Percentiles rank a stretch among this genome's conserved stretches.
These are phyloP conservation scores for Glareola pratincola DNA, from an alignment of 2,113 vertebrate species.

Conservation along the genomic window DNA sequence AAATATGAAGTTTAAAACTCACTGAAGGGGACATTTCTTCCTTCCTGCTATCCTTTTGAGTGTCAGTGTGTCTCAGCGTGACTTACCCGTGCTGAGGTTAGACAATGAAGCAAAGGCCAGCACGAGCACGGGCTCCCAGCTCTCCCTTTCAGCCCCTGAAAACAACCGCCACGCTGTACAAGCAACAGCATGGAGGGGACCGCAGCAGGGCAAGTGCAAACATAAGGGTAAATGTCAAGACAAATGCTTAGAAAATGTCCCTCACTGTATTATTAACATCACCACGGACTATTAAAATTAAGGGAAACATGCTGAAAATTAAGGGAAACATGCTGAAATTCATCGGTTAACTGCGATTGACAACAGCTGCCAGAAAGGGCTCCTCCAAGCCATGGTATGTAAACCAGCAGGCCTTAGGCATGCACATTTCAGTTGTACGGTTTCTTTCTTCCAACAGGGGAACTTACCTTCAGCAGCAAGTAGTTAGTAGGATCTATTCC, in stretches of 20 bases:
- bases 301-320: too few relatives aligned
- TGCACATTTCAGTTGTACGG: not conserved
- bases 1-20: not conserved
- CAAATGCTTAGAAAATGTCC: too few relatives aligned
- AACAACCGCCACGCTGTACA: fast-evolving
- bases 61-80: not conserved
- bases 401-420: not conserved
- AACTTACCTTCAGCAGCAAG: not conserved
- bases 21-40: not conserved
- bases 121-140: not conserved
- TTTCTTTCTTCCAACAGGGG: not conserved
- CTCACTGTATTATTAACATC: too few relatives aligned
- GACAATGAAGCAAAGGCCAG: not conserved
- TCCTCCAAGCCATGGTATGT: not conserved
- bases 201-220: not conserved
- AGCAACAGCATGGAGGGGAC: not conserved
- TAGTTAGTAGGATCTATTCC: too few relatives aligned
- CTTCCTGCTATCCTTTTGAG: not conserved
- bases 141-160: not conserved
- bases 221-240: too few relatives aligned
- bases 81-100: fast-evolving
- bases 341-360: not conserved
- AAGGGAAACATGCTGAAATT: not conserved
- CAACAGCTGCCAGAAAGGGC: not conserved
- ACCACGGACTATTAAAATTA: too few relatives aligned